phyloP scores from a whole-genome alignment of 2,888 invertebrate species.

The Craniophora ligustri region DNA sequence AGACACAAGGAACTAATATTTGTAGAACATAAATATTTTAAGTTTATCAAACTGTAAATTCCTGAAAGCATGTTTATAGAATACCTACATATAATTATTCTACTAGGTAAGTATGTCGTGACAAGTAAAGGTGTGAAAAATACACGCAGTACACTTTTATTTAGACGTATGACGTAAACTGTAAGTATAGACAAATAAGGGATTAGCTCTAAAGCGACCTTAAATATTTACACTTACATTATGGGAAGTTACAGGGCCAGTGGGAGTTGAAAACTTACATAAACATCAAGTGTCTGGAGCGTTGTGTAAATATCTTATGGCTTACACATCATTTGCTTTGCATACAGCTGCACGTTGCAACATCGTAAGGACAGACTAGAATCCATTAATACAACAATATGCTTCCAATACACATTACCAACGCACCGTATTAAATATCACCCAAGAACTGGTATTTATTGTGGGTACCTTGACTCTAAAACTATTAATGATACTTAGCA shows the following conservation, averaged over 20 bases:
- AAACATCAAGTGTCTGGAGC: conserved; percentile 7
- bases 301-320: conserved; percentile 19
- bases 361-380: conserved; percentile 29
- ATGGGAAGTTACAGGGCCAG: conserved; percentile 19
- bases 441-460: conserved; percentile 34
- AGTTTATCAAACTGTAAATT: too few species aligned
- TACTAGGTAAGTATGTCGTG: background rate
- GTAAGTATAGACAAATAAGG: background rate
- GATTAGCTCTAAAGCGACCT: conserved; percentile 8
- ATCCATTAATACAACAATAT: conserved; percentile 27
- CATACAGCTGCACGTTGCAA: background rate
- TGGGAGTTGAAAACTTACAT: conserved; percentile 19
- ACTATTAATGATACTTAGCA: conserved; percentile 45
- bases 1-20: too few species aligned
- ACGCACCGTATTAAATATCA: conserved; percentile 25
- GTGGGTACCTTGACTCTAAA: conserved; percentile 33
- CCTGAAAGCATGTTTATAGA: too few species aligned
- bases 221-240: conserved; percentile 44
- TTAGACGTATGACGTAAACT: background rate
- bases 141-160: background rate
- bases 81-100: too few species aligned
- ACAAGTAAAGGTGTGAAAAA: background rate
- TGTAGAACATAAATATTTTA: too few species aligned
- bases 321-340: conserved; percentile 16
- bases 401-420: conserved; percentile 20